Evolutionary conservation across 2,113 vertebrate genomes (phyloP).

Genomic region (Daphoenositta chrysoptera): DNA sequence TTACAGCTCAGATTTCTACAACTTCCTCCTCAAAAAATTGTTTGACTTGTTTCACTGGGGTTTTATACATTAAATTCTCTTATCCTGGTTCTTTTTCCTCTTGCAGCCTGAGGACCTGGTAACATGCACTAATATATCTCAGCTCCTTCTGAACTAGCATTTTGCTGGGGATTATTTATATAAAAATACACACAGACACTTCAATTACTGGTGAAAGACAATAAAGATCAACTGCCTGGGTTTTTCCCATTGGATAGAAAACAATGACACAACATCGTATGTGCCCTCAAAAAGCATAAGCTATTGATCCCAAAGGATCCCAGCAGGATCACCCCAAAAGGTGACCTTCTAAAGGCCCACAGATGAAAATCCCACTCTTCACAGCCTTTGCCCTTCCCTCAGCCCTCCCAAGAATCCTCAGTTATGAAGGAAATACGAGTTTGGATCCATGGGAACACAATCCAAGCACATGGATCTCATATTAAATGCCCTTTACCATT

Average conservation of each 20-base stretch:
- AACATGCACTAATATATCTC: background rate
- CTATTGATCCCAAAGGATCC: background rate
- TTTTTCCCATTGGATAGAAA: background rate
- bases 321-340: background rate
- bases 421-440: accelerated
- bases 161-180: background rate
- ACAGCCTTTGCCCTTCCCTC: background rate
- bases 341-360: background rate
- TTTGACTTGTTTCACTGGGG: background rate
- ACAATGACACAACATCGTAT: background rate
- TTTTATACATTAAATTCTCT: background rate
- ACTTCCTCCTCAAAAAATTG: background rate
- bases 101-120: background rate
- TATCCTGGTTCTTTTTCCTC: background rate
- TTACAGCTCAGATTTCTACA: background rate
- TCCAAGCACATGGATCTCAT: background rate
- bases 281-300: background rate
- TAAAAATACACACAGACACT: background rate
- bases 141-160: background rate
- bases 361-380: background rate
- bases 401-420: background rate
- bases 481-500: background rate
- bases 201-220: background rate
- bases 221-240: background rate
- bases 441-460: background rate